Evolutionary conservation across 2,797 vertebrate genomes (phyloP), one percentile per base, ranked within the genome.

Genomic region (Mormyrus hasselquistii): DNA sequence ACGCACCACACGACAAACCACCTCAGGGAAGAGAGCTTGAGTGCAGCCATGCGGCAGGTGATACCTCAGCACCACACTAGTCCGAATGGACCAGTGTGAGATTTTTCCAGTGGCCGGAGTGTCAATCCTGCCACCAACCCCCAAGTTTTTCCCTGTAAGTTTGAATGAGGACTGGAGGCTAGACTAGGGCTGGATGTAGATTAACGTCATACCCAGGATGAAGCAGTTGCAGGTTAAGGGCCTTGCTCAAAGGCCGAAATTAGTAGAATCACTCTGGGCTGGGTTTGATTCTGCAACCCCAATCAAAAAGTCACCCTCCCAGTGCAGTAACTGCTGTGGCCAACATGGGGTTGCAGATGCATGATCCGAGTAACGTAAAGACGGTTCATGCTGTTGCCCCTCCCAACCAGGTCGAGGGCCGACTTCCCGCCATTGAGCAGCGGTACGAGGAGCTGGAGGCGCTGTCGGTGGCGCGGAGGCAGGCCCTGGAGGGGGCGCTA

Each of bases 401-500:
- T 12, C 19, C 38, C 8, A 14, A 25, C 14, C 90, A 97, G 96
- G 97, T 96, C 87, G 96, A 96, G 34, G 96, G 96, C 3, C 94
- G 96, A 25, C 92, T 98, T 88, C 97, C 96, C 14, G 93, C 94
- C 0, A 95, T 99, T 91, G 96, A 98, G 93, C 94, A 93, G 88
- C 94, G 96, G 19, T 99, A 97, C 10, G 93, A 94, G 90, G 97
- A 98, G 89, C 92, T 99, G 92, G 95, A 94, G 91, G 93, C 93
- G 3, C 93, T 96, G 88, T 98, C 98, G 0, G 96, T 93, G 0
- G 93, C 94, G 22, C 96, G 98, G 0, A 95, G 95, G 0, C 95
- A 94, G 90, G 96, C 97, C 25, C 94, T 99, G 93, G 96, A 98
- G 92, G 98, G 97, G 0, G 97, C 97, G 0, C 94, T 98, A 89